A percentile compares a stretch with the other conserved stretches of the same genome.
These are phyloP conservation scores for Mus caroli DNA, from an alignment of 2,797 vertebrate genomes.

Conservation along the genomic window DNA sequence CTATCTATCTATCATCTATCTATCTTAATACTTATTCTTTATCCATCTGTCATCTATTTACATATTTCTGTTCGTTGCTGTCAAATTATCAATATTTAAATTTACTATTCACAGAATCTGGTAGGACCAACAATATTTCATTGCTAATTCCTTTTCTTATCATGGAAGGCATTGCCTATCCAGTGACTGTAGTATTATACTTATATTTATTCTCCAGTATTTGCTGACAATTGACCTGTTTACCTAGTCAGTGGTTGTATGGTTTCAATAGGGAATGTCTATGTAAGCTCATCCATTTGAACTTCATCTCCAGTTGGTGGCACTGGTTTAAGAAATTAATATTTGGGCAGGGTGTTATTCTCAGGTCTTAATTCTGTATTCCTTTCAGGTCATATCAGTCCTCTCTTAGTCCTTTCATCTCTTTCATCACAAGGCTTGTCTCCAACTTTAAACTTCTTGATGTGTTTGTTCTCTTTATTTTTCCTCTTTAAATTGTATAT, in stretches of 20 bases:
- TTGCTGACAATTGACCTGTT: neutral
- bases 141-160: neutral
- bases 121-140: neutral
- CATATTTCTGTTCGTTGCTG: neutral
- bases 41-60: neutral
- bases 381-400: neutral
- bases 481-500: neutral
- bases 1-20: neutral
- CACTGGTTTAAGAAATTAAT: neutral
- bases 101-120: neutral
- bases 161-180: neutral
- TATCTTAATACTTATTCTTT: too few species aligned
- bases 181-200: neutral
- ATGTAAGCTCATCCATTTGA: neutral
- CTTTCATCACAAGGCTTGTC: neutral
- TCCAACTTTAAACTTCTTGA: neutral
- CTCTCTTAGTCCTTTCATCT: neutral
- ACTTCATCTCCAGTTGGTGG: neutral
- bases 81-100: neutral
- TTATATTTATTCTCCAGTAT: neutral
- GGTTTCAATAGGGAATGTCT: neutral
- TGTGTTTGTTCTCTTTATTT: neutral
- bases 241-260: neutral
- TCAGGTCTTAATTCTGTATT: neutral
- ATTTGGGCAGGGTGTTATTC: neutral